phyloP scores from a whole-genome alignment of 2,888 invertebrate species.

The Elmis aenea region DNA sequence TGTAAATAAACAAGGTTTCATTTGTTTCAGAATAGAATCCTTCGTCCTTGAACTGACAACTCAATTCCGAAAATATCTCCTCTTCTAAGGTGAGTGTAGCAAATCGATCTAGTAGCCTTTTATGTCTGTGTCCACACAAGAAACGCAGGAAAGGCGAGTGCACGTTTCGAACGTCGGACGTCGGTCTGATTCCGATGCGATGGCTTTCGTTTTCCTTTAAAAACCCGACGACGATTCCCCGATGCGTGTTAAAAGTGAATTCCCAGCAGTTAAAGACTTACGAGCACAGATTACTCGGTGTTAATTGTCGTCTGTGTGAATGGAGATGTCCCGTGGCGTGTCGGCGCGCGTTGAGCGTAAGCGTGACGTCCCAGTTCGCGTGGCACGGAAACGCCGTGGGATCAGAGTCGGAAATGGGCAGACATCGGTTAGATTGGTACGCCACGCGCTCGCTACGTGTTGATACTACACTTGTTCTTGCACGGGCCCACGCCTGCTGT shows the following conservation, averaged over 20 bases:
- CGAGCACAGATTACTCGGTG: conserved; percentile 28
- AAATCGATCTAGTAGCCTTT: too few relatives aligned
- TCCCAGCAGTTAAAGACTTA: conserved; percentile 18
- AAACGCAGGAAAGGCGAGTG: too few relatives aligned
- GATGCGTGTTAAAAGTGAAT: conserved; percentile 10
- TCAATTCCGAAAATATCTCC: too few relatives aligned
- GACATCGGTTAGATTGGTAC: conserved; percentile 42
- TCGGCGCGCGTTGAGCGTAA: conserved; percentile 30
- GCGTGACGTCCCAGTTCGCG: conserved; percentile 38
- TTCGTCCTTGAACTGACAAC: too few relatives aligned
- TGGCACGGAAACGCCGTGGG: conserved; percentile 39
- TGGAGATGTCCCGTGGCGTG: conserved; percentile 37
- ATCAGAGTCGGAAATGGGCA: conserved; percentile 41
- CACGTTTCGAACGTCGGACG: too few relatives aligned
- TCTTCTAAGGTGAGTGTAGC: too few relatives aligned
- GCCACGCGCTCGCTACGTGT: conserved; percentile 41
- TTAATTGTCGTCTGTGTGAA: conserved; percentile 35
- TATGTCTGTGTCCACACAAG: too few relatives aligned
- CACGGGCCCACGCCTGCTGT: conserved; percentile 23
- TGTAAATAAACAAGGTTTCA: too few relatives aligned
- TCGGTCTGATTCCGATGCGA: too few relatives aligned
- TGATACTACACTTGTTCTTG: conserved; percentile 38
- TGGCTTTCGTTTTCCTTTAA: too few relatives aligned
- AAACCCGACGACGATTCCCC: too few relatives aligned
- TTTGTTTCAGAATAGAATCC: too few relatives aligned